Base-by-base conservation (phyloP, 2,888 invertebrate species). In the Xylophagus ater region DNA sequence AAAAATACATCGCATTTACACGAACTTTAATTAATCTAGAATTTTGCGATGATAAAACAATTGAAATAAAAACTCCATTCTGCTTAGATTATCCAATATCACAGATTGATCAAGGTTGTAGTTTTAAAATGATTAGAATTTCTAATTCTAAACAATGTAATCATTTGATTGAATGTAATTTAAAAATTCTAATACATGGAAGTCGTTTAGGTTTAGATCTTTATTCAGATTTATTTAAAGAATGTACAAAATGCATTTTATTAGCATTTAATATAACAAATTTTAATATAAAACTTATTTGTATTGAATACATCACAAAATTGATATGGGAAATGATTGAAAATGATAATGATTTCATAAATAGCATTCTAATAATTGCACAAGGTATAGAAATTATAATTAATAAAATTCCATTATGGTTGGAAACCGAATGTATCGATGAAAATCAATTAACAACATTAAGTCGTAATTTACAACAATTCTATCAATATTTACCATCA, bases 231-330 rank as follows among this genome's bases (percentile, higher is more conserved):
- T 28, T 52, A 3, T 57, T 57, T 44, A 46, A 46, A 2, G 34
- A 41, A 4, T 57, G 56, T 26, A 19, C 56, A 23, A 24, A 47
- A 0, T 52, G 49, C 21, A 50, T 53, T 1, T 34, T 58, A 10
- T 47, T 50, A 4, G 52, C 53, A 0, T 47, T 57, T n/a, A 54
- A 54, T n/a, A 52, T 52, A 29, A 52, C 48, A 39, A 51, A 51
- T 26, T 47, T 58, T 26, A 38, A 50, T 8, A 53, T 55, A 0
- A 61, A 60, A 32, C 33, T 57, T 3, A 15, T 44, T 3, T 53
- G 58, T 17, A 36, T 61, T 4, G 41, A 43, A n/a, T 61, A 58
- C 39, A 52, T 55, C 8, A 46, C 48, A 4, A 37, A 43, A 4
- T 46, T 59, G 8, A 46, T 57, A 19, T 34, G 33, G 10, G 14